Base-by-base conservation (phyloP, 2,888 invertebrate genomes). In the Euzetes globulus region DNA sequence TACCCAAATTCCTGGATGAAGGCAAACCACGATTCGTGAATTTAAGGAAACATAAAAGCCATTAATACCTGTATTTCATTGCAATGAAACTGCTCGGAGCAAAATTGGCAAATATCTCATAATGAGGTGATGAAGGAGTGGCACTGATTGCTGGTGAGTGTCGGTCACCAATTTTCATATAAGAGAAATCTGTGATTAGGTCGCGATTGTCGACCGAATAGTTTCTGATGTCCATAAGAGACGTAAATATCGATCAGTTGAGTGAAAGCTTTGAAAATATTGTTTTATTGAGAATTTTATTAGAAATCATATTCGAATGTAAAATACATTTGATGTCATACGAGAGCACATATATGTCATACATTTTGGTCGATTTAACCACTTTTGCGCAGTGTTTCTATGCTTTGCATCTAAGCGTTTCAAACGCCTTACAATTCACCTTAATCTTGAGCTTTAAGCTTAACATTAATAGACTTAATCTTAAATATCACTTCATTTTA, bases 81-180 rank as follows among this genome's bases (percentile, higher is more conserved):
- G 71, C 37, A 27, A 71, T 27, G 15, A 63, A 41, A 27, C 37
- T 58, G 25, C 60, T 58, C 11, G 75, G 71, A 9, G 71, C 71
- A 27, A 75, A 75, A 71, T 75, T 75, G 17, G 75, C 63, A 33
- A 75, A 75, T 71, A 75, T 72, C 45, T 75, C 75, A 45, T 75
- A 75, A 25, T 63, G 71, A 5, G 75, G 75, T 19, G 75, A 60
- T 13, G 75, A 75, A 27, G 75, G 75, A 19, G 75, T 75, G 15
- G 71, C 75, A 58, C 71, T 75, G 45, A 41, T 71, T 41, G 47
- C 45, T 7, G 74, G 74, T 13, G 75, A 75, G 27, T 55, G 55
- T n/a, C 22, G n/a, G 17, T 74, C 75, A 33, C 58, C 72, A 25
- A 73, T 50, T 27, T 68, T 45, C 68, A 73, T 73, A 45, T 65